These are phyloP conservation scores for Aplochiton taeniatus DNA, from an alignment of 2,797 vertebrate species.

Conservation along the genomic window DNA sequence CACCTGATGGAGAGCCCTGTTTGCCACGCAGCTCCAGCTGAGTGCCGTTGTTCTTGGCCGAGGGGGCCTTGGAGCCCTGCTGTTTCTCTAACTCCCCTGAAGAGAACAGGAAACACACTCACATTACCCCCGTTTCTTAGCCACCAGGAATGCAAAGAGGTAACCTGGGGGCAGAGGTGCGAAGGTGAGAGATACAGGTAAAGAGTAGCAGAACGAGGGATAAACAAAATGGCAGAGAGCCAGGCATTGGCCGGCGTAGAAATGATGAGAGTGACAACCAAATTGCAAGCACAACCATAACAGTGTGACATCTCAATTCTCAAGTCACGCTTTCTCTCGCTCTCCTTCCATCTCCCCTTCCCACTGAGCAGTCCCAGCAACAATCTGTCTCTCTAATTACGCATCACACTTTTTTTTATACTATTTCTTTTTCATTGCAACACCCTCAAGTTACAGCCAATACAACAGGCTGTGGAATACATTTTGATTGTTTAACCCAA, in stretches of 20 bases:
- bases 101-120: conserved; percentile 22
- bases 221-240: conserved; percentile 9
- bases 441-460: too few species aligned
- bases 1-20: conserved; percentile 74
- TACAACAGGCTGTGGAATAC: too few species aligned
- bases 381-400: conserved; percentile 3
- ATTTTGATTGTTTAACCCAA: too few species aligned
- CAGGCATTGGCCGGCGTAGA: not conserved
- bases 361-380: not conserved
- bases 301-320: too few species aligned
- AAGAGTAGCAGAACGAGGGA: conserved; percentile 11
- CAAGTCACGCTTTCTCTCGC: not conserved
- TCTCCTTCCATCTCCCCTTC: not conserved
- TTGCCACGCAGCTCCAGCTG: conserved; percentile 88
- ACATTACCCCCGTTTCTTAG: conserved; percentile 16
- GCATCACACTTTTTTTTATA: not conserved
- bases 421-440: not conserved
- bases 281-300: not conserved
- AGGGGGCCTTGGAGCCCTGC: conserved; percentile 86
- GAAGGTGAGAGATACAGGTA: not conserved
- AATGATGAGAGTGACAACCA: not conserved
- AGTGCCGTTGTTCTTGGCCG: conserved; percentile 84
- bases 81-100: conserved; percentile 97
- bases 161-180: not conserved
- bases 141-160: conserved; percentile 24